Conservation (phyloP, 2,797 vertebrate genomes). For the Notamacropus eugenii region DNA sequence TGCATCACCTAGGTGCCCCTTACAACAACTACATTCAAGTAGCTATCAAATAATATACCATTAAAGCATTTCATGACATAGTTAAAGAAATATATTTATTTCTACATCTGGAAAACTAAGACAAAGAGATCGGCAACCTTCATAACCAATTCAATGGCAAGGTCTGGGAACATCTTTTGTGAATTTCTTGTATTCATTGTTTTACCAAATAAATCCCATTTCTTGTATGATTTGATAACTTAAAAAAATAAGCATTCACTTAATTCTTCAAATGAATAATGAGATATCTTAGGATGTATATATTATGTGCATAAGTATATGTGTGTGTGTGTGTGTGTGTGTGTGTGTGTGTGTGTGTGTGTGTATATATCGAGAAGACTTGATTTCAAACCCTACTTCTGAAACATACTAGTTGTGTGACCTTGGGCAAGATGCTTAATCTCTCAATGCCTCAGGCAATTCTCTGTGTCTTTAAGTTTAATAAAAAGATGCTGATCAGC, state of each 20-base stretch:
- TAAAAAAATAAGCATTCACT: background rate
- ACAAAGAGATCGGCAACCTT: background rate
- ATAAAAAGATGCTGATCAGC: background rate
- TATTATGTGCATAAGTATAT: background rate
- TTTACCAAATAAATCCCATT: background rate
- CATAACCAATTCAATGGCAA: background rate
- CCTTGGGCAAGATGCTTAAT: background rate
- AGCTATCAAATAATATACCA: background rate
- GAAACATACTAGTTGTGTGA: background rate
- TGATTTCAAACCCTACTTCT: background rate
- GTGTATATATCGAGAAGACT: background rate
- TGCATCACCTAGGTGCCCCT: no score
- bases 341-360: rapidly evolving
- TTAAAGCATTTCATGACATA: background rate
- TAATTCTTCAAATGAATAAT: background rate
- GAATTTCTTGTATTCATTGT: background rate
- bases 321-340: no score
- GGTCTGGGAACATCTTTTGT: background rate
- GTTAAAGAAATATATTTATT: background rate
- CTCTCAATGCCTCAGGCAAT: background rate
- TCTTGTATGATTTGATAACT: background rate
- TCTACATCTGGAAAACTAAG: background rate
- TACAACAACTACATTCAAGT: background rate
- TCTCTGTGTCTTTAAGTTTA: background rate
- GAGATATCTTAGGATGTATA: background rate